A percentile compares a stretch with the other conserved stretches of the same genome.
These are phyloP conservation scores for Trichogramma dendrolimi DNA, from an alignment of 2,888 invertebrate species.

Conservation along the genomic window DNA sequence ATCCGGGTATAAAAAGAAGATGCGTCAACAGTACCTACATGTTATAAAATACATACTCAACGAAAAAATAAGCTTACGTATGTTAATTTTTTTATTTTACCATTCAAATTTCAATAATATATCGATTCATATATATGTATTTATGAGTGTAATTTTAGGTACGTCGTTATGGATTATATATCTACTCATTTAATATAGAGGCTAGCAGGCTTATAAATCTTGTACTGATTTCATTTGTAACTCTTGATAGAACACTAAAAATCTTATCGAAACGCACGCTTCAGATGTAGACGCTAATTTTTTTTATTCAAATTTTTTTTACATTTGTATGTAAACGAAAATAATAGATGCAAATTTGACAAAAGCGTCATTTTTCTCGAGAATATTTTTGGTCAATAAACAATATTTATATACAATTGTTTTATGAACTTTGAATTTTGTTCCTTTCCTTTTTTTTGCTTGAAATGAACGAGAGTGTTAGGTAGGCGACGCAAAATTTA, in stretches of 20 bases:
- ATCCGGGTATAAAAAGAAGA: slow-evolving; percentile 7
- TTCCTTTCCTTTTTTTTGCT: no score
- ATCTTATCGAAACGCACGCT: slow-evolving; percentile 5
- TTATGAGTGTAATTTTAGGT: slow-evolving; percentile 18
- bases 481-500: no score
- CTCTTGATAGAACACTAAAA: slow-evolving; percentile 13
- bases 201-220: slow-evolving; percentile 33
- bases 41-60: slow-evolving; percentile 20
- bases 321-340: slow-evolving; percentile 13
- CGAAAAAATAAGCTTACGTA: slow-evolving; percentile 8
- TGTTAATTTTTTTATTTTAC: slow-evolving; percentile 1
- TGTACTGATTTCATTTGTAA: slow-evolving; percentile 32
- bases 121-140: slow-evolving; percentile 12
- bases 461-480: no score
- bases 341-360: slow-evolving; percentile 10
- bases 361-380: slow-evolving; percentile 22
- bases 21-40: slow-evolving; percentile 2
- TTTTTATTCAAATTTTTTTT: slow-evolving; percentile 6
- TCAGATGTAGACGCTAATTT: neutral
- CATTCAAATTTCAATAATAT: slow-evolving; percentile 7
- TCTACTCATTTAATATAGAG: slow-evolving; percentile 27
- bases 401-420: slow-evolving; percentile 23
- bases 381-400: slow-evolving; percentile 31
- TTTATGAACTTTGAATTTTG: no score
- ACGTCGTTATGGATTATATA: slow-evolving; percentile 17